Evolutionary conservation across 2,888 invertebrate species (phyloP), one percentile per base, ranked within the genome.

Genomic region (Gari tellinella): DNA sequence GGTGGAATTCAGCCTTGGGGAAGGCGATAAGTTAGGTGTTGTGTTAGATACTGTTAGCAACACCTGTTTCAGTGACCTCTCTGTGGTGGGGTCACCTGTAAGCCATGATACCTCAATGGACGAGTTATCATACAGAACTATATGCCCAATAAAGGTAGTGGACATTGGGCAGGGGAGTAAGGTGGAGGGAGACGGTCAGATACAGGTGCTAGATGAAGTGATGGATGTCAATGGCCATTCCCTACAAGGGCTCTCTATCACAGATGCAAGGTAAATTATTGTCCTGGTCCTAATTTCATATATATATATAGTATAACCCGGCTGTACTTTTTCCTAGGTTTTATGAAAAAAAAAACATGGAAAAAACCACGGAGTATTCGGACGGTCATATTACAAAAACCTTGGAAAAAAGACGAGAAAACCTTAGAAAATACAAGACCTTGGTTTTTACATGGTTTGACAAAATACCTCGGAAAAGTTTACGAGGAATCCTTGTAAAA

Each of bases 121-220:
- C 19, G 74, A 80, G 43, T 57, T 82, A 21, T 55, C 52, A 14
- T 72, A 72, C 23, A 61, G 55, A 55, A 69, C 72, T n/a, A 60
- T 74, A 38, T 72, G 68, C 8, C 72, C 75, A n/a, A 81, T 87
- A 21, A 81, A 83, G 61, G 82, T 89, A 8, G 79, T 85, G 15
- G 65, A 72, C 46, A 82, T 89, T 43, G 77, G 72, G 25, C 79
- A 83, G 7, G 86, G 85, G 7, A 84, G 87, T 58, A 52, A 81
- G 37, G 84, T 81, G 17, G 57, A 80, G 23, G 60, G 57, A 37
- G 84, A 87, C 61, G 97, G 97, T 8, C 93, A 95, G 66, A 94
- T 98, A 55, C 95, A 96, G 90, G 95, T 96, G 87, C 97, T 97
- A 40, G 97, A 97, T 89, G 95, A 96, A 91, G 95, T 98, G 78